phyloP scores from a whole-genome alignment of 2,888 invertebrate species.

The Nebria salina region DNA sequence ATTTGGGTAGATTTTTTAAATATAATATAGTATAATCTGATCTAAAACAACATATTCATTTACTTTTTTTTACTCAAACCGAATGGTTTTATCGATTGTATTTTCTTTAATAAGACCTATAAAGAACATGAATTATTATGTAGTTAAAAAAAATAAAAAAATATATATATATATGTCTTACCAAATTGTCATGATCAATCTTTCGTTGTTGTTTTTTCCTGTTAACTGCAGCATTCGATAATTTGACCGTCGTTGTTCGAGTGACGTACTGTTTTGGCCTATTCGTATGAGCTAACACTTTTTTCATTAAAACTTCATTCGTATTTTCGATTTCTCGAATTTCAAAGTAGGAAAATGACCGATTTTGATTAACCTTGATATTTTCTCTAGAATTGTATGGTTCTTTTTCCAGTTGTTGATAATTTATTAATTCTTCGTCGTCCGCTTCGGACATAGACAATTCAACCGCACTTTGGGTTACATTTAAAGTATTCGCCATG shows the following conservation, averaged over 20 bases:
- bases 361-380: constrained; percentile 45
- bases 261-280: constrained; percentile 49
- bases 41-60: not conserved
- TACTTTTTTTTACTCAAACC: constrained; percentile 49
- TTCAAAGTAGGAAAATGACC: constrained; percentile 51
- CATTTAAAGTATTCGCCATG: not conserved
- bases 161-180: constrained; percentile 41
- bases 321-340: constrained; percentile 52
- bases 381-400: not conserved
- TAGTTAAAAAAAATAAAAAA: not conserved
- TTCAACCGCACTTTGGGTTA: not conserved
- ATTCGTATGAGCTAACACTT: constrained; percentile 51
- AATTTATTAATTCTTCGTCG: not conserved
- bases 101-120: constrained; percentile 53
- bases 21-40: not conserved
- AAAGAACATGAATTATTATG: constrained; percentile 44
- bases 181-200: constrained; percentile 54
- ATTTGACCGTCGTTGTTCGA: constrained; percentile 41
- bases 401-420: not conserved
- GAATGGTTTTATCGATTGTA: constrained; percentile 53
- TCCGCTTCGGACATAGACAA: not conserved
- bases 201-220: constrained; percentile 52
- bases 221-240: constrained; percentile 52
- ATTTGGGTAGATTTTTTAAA: constrained; percentile 3
- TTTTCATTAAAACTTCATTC: constrained; percentile 53